Evolutionary conservation across 2,113 vertebrate species (phyloP).

Genomic region (Machaerirhynchus nigripectus): DNA sequence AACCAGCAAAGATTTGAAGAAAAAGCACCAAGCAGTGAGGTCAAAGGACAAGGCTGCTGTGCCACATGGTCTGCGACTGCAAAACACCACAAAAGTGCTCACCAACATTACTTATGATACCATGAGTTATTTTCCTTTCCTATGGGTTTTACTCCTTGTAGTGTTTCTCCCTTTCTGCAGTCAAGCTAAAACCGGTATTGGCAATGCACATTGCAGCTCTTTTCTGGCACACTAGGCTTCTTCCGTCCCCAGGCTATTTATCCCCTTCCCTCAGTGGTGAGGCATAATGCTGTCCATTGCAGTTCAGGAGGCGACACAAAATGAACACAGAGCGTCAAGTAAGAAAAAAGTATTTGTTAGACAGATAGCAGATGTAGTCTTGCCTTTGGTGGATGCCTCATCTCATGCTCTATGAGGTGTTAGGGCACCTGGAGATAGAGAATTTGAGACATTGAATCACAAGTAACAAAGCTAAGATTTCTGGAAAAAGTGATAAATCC

Average conservation of each 20-base stretch:
- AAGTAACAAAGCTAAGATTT: not conserved
- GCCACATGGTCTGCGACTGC: rapidly evolving
- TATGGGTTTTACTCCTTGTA: not conserved
- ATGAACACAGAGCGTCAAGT: not conserved
- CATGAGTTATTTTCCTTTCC: not conserved
- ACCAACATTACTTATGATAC: not conserved
- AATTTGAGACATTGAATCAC: not conserved
- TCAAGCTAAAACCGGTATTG: not conserved
- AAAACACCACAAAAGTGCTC: not conserved
- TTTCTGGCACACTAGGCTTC: not conserved
- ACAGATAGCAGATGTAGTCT: not conserved
- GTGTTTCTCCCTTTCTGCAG: not conserved
- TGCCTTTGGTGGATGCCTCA: not conserved
- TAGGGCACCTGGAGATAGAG: not conserved
- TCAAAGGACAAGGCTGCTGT: not conserved
- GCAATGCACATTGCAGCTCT: not conserved
- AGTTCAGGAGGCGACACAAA: not conserved
- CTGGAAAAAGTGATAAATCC: not conserved
- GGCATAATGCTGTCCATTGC: not conserved
- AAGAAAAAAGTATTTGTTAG: not conserved
- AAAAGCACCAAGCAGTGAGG: not conserved
- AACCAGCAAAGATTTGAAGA: not conserved
- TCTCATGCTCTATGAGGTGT: not conserved
- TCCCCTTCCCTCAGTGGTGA: not conserved
- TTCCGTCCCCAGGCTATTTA: not conserved